These are phyloP conservation scores for Laupala kohalensis DNA, from an alignment of 1,140 invertebrate genomes.

Conservation along the genomic window DNA sequence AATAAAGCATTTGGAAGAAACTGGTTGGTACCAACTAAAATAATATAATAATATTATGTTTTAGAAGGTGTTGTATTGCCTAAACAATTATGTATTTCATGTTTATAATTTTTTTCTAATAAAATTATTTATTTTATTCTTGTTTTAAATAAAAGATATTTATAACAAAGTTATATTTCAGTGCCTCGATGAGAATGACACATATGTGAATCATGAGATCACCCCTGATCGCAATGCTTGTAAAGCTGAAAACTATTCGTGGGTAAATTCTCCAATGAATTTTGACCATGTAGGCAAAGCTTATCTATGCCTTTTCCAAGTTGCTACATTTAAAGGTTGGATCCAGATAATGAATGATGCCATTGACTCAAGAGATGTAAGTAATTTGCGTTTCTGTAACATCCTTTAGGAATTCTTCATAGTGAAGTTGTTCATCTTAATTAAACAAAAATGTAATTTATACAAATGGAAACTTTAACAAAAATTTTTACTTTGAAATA, in stretches of 20 bases:
- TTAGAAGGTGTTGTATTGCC: no score
- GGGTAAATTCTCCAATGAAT: conserved; percentile 94
- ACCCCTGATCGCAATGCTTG: conserved; percentile 75
- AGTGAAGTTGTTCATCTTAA: background rate
- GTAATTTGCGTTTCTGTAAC: background rate
- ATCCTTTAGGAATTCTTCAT: background rate
- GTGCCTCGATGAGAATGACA: conserved; percentile 76
- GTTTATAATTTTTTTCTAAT: background rate
- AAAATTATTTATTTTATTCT: conserved; percentile 9
- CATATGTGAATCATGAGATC: conserved; percentile 67
- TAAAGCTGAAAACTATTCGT: conserved; percentile 76
- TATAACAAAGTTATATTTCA: no score
- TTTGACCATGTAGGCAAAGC: conserved; percentile 97
- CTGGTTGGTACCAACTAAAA: no score
- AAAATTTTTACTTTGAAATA: background rate
- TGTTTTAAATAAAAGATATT: no score
- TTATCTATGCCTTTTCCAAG: conserved; percentile 95
- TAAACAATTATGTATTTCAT: background rate
- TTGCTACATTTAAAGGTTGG: conserved; percentile 93
- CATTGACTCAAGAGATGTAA: conserved; percentile 83
- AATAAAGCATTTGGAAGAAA: no score
- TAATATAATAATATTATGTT: no score
- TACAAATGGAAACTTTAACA: background rate
- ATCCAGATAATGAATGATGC: conserved; percentile 96
- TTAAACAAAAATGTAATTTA: background rate